These are phyloP conservation scores for Lochmaea capreae DNA, from an alignment of 2,888 invertebrate genomes.

Conservation along the genomic window DNA sequence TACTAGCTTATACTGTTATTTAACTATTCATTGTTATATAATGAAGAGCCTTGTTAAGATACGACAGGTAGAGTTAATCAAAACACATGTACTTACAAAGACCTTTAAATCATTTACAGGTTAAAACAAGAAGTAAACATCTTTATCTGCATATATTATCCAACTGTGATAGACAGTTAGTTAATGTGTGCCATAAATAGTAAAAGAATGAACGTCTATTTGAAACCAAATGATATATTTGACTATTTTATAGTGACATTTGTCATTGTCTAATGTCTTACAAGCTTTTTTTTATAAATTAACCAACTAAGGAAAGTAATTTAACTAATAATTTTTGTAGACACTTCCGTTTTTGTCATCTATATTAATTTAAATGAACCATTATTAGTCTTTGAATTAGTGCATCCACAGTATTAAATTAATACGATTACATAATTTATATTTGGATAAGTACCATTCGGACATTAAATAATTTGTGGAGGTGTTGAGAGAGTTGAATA, in stretches of 20 bases:
- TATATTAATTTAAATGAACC: not conserved
- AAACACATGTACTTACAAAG: constrained; percentile 14
- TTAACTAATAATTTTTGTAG: constrained; percentile 16
- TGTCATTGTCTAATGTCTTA: too few relatives aligned
- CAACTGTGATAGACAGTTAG: not conserved
- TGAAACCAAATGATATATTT: too few relatives aligned
- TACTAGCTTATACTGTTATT: too few relatives aligned
- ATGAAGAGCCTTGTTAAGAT: too few relatives aligned
- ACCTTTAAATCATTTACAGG: constrained; percentile 4
- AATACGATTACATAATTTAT: not conserved
- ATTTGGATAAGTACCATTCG: not conserved
- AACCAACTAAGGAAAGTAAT: not conserved
- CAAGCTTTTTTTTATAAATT: not conserved
- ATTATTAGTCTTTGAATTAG: not conserved
- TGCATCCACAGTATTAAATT: not conserved
- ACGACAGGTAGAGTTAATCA: not conserved
- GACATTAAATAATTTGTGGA: not conserved
- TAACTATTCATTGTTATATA: too few relatives aligned
- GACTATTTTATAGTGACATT: too few relatives aligned
- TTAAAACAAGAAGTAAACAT: constrained; percentile 1
- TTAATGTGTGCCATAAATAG: not conserved
- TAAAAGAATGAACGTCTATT: not conserved
- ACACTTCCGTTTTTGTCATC: constrained; percentile 15
- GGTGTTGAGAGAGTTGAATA: not conserved
- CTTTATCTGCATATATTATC: not conserved